Evolutionary conservation across 2,888 invertebrate species (phyloP).

Genomic region (Cheilosia variabilis): DNA sequence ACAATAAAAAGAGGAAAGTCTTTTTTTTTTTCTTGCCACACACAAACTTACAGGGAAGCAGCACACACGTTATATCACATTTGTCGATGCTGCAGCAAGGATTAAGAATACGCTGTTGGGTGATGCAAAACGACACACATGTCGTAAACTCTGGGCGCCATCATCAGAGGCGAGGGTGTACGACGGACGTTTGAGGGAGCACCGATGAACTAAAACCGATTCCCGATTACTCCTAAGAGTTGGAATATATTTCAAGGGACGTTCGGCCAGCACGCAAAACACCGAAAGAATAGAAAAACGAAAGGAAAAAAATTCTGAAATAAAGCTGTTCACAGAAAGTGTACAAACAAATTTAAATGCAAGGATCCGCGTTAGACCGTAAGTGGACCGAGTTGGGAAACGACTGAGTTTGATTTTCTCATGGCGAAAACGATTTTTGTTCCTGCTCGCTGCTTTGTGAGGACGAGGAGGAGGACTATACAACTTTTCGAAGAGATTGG

Average conservation of each 20-base stretch:
- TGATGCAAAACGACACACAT: conserved; percentile 42
- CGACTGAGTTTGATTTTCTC: conserved; percentile 70
- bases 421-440: conserved; percentile 60
- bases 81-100: conserved; percentile 62
- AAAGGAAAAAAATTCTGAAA: conserved; percentile 8
- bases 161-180: conserved; percentile 8
- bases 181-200: conserved; percentile 7
- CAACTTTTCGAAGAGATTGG: conserved; percentile 63
- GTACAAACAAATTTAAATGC: conserved; percentile 45
- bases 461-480: background rate
- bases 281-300: background rate
- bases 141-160: conserved; percentile 44
- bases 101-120: conserved; percentile 34
- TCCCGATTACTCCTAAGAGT: conserved; percentile 21
- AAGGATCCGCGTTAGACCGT: conserved; percentile 53
- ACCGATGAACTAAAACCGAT: conserved; percentile 57
- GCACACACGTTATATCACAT: conserved; percentile 69
- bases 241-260: background rate
- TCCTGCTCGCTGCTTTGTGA: conserved; percentile 4
- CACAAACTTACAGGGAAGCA: conserved; percentile 20
- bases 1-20: conserved; percentile 15
- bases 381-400: conserved; percentile 67
- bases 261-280: background rate
- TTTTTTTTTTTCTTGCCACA: conserved; percentile 36
- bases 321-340: conserved; percentile 47